Base-by-base conservation (phyloP, 2,888 invertebrate species). In the Timandra comae region DNA sequence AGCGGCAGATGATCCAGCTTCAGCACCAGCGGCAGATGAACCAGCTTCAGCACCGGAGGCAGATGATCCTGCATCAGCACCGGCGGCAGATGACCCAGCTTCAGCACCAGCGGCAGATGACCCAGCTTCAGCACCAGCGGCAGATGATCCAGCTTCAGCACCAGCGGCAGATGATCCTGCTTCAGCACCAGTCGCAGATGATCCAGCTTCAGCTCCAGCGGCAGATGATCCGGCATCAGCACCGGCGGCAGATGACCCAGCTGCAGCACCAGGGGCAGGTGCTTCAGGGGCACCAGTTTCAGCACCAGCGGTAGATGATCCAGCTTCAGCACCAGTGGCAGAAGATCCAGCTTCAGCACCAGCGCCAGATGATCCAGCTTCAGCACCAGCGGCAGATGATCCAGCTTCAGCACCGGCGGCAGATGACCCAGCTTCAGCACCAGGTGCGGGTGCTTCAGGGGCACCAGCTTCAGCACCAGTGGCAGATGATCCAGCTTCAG, bases 371-470 rank as follows among this genome's bases (percentile, higher is more conserved):
- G 21, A 5, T 1, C 12, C 8, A 32, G 24, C n/a, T n/a, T n/a
- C n/a, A 1, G 24, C 7, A 9, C 11, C 5, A 1, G 26, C 1
- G 1, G 12, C 11, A 10, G 19, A 32, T 20, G 29, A 7, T 3
- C 7, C 25, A 32, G 29, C 22, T 11, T 27, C 11, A 7, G 16
- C 27, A 7, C 28, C 26, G n/a, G 33, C 24, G n/a, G 35, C 13
- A 21, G 13, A 6, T 1, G 30, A 1, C 22, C 29, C 34, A 20
- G 12, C 36, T 24, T 38, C 27, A 25, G 27, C 29, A 32, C 26
- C 31, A 27, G 26, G 30, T 27, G 38, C n/a, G n/a, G n/a, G n/a
- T 3, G 1, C 13, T 23, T 22, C 34, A 8, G 35, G 10, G 9
- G 5, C 34, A 33, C 27, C 34, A 8, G 34, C 9, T 8, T 2